Evolutionary conservation across 2,888 invertebrate species (phyloP).

Genomic region (Drosophila neonasuta): DNA sequence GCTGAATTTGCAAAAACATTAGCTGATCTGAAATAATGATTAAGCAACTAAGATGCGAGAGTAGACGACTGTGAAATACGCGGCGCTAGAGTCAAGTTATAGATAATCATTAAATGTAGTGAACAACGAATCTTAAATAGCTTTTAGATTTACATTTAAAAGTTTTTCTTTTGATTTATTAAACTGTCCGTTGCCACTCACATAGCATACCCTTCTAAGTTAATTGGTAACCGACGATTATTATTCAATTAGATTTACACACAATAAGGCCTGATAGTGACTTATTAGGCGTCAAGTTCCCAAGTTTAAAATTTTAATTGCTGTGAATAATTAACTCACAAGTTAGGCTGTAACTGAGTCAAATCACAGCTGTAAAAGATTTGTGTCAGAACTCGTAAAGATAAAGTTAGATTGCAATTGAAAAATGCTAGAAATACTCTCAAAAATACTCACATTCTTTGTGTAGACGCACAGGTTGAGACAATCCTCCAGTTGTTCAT

Average conservation of each 20-base stretch:
- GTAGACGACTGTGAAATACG: neutral
- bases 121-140: too few species aligned
- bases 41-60: neutral
- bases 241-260: neutral
- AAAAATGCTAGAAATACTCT: neutral
- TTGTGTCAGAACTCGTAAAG: neutral
- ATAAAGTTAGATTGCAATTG: neutral
- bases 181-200: neutral
- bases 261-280: neutral
- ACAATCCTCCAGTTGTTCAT: constrained; percentile 80
- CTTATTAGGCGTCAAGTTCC: neutral
- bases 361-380: neutral
- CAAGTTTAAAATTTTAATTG: neutral
- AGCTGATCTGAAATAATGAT: neutral
- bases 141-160: too few species aligned
- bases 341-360: neutral
- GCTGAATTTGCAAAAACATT: neutral
- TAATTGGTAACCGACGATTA: neutral
- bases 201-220: neutral
- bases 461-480: constrained; percentile 80
- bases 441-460: constrained; percentile 74
- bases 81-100: neutral
- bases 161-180: too few species aligned
- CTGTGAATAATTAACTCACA: neutral
- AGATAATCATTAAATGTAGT: too few species aligned